Base-by-base conservation (phyloP, 2,888 invertebrate genomes). In the Melitaea athalia region DNA sequence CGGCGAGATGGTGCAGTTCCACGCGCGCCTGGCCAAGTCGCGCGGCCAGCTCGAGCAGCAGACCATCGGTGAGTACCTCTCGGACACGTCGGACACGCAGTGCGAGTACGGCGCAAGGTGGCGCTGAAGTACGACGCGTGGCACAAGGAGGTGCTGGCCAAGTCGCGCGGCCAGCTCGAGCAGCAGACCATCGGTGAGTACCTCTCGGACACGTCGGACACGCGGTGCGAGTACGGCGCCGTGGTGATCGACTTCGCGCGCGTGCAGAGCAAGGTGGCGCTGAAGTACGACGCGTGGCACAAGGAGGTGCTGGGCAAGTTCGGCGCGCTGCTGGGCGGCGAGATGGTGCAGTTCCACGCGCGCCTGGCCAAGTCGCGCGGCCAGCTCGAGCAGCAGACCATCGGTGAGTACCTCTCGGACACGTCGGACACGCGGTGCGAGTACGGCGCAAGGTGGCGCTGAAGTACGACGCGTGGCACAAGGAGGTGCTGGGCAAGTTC, bases 281-380 rank as follows among this genome's bases (percentile, higher is more conserved):
- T 99, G 70, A 99, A 99, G 87, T 99, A 99, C 86, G 99, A 99
- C 92, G 98, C 99, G 0, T 99, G 99, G 99, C 99, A 99, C 88
- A 99, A 99, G 89, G 99, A 99, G 82, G 98, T 98, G 14, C 93
- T 99, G 53, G 97, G 98, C 80, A 99, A 99, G 93, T 99, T 99
- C 89, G 99, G 99, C 33, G 95, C 96, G 0, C 92, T 99, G 72
- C 94, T 99, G 63, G 98, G 98, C 47, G 97, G 96, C 66, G 99
- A 99, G 91, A 99, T 99, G 99, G 95, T 96, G 43, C 95, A 96
- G 73, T 99, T 99, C 95, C 98, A 98, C 79, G 91, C 95, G 0
- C 96, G 97, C 82, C 96, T 99, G 0, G 98, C 98, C 47, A 96
- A 98, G 94, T 98, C 98, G 0, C 95, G 99, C 49, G 96, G 95